phyloP scores from a whole-genome alignment of 2,888 invertebrate genomes.

The Papilio elwesi region DNA sequence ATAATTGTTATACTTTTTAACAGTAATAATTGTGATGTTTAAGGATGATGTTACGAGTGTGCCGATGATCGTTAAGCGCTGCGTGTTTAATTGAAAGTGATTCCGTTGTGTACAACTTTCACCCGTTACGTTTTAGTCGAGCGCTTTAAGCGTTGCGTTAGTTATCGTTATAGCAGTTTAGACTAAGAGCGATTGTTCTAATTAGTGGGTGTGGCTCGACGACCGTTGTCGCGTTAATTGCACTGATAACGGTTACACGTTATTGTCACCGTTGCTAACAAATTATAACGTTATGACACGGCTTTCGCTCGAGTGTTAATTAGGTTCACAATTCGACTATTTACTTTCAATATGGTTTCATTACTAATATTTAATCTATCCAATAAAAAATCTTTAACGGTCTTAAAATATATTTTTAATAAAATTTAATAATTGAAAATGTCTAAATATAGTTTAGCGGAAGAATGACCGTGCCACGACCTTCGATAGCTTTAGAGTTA shows the following conservation, averaged over 20 bases:
- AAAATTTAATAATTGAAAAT: neutral
- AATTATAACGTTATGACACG: conserved; percentile 31
- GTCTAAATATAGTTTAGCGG: conserved; percentile 6
- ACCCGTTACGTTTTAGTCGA: conserved; percentile 39
- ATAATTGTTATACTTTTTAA: conserved; percentile 19
- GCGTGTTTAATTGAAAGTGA: conserved; percentile 45
- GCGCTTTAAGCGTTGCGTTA: conserved; percentile 35
- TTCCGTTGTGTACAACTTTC: conserved; percentile 47
- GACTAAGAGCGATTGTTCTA: conserved; percentile 28
- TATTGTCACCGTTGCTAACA: conserved; percentile 24
- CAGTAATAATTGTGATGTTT: conserved; percentile 12
- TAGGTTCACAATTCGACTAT: neutral
- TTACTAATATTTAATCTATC: no score
- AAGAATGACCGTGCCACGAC: conserved; percentile 19
- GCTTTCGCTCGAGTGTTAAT: neutral
- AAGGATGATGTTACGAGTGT: conserved; percentile 37
- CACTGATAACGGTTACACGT: conserved; percentile 21
- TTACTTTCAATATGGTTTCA: neutral
- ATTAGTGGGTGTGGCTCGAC: conserved; percentile 30
- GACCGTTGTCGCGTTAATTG: conserved; percentile 30
- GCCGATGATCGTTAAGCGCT: conserved; percentile 40
- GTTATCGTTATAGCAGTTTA: conserved; percentile 25
- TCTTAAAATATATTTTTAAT: neutral
- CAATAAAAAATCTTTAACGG: no score
- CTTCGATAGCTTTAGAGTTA: conserved; percentile 30